A percentile compares a stretch with the other conserved stretches of the same genome.
Conservation (phyloP, 2,113 vertebrate genomes). For the Chaetops frenatus region DNA sequence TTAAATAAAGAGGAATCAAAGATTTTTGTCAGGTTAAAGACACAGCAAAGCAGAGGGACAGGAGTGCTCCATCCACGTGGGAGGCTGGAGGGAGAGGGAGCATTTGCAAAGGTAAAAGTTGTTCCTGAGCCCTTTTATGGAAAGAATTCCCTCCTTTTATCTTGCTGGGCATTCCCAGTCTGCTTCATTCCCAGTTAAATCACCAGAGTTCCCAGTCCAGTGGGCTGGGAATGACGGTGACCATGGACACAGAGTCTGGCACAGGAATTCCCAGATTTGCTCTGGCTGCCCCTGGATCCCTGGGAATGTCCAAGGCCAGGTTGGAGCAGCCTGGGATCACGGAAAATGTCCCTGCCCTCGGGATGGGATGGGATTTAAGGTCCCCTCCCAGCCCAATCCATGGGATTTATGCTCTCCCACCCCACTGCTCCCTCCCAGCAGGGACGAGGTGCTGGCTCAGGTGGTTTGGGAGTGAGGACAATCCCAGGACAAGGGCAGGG, state of each 20-base stretch:
- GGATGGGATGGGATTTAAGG: rapidly evolving
- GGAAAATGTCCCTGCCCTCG: not conserved
- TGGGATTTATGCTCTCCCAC: not conserved
- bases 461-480: not conserved
- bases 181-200: not conserved
- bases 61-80: rapidly evolving
- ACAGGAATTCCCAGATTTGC: not conserved
- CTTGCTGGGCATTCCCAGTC: not conserved
- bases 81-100: not conserved
- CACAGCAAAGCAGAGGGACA: not conserved
- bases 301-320: not conserved
- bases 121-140: rapidly evolving
- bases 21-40: not conserved
- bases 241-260: rapidly evolving
- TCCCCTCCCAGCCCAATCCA: not conserved
- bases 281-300: not conserved
- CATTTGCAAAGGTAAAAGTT: rapidly evolving
- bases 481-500: not conserved
- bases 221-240: rapidly evolving
- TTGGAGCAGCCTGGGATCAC: not conserved
- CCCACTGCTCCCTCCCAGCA: not conserved
- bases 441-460: rapidly evolving
- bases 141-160: rapidly evolving
- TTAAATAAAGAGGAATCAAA: not conserved
- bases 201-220: not conserved